Conservation (phyloP, 2,113 vertebrate genomes). For the Osmerus mordax region DNA sequence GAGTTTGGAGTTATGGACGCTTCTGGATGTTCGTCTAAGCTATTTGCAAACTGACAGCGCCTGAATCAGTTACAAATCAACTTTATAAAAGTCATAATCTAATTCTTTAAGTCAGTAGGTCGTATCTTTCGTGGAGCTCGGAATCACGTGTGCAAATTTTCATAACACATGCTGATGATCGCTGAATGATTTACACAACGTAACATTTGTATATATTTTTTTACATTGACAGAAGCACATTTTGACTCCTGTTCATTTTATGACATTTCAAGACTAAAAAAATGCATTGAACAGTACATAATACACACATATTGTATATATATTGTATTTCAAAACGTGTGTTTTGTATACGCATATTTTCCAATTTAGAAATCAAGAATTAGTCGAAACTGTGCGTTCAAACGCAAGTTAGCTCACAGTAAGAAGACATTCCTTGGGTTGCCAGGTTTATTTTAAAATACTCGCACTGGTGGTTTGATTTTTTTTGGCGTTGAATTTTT, state of each 20-base stretch:
- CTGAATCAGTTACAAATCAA: not conserved
- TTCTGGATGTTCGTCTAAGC: no score
- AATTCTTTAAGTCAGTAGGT: not conserved
- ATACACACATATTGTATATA: no score
- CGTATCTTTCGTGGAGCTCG: not conserved
- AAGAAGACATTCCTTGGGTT: slow-evolving; percentile 3
- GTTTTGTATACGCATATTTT: not conserved
- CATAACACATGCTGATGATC: not conserved
- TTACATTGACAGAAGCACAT: no score
- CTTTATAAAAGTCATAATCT: no score
- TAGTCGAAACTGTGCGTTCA: slow-evolving; percentile 41
- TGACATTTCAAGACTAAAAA: no score
- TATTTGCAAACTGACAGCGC: not conserved
- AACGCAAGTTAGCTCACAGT: not conserved
- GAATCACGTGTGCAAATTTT: not conserved
- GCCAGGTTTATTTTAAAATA: slow-evolving; percentile 24
- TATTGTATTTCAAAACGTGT: no score
- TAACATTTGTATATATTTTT: not conserved
- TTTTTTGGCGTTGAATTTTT: no score
- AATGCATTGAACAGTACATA: no score
- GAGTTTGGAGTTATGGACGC: no score
- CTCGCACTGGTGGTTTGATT: no score
- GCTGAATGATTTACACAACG: slow-evolving; percentile 9
- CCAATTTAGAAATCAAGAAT: not conserved
- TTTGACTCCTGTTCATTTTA: no score